Conservation (phyloP, 2,113 vertebrate species). For the Coptodon bakossiorum region DNA sequence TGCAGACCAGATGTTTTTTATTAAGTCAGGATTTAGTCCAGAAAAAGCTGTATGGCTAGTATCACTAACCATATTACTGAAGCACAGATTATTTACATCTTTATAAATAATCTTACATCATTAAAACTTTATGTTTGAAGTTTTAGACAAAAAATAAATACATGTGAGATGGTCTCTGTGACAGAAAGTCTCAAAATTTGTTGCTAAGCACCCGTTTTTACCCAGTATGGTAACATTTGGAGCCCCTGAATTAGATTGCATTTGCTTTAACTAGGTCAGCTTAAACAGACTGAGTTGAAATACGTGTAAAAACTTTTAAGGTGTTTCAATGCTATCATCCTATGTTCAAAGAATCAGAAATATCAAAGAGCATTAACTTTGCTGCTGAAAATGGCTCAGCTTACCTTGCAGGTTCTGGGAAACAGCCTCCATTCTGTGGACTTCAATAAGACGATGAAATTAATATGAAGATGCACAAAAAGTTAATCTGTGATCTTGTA, state of each 20-base stretch:
- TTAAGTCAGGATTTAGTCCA: neutral
- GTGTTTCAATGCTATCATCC: neutral
- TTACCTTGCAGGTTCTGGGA: slow-evolving; percentile 42
- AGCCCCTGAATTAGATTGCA: neutral
- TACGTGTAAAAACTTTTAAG: neutral
- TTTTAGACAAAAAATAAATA: neutral
- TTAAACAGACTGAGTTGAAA: neutral
- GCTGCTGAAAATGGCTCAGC: neutral
- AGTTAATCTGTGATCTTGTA: neutral
- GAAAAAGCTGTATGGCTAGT: neutral
- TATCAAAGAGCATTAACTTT: neutral
- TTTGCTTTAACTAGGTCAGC: neutral
- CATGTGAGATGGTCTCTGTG: neutral
- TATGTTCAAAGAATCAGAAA: neutral
- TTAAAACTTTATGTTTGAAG: neutral
- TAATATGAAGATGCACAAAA: neutral
- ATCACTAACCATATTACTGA: neutral
- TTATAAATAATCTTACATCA: neutral
- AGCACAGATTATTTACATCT: neutral
- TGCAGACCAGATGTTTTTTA: neutral
- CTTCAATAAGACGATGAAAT: neutral
- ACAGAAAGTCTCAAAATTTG: neutral
- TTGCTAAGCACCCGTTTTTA: neutral
- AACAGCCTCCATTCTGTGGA: neutral
- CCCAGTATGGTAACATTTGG: neutral